Percentiles rank a stretch among this genome's conserved stretches.
phyloP scores from a whole-genome alignment of 2,888 invertebrate species.

The Podabrus alpinus region DNA sequence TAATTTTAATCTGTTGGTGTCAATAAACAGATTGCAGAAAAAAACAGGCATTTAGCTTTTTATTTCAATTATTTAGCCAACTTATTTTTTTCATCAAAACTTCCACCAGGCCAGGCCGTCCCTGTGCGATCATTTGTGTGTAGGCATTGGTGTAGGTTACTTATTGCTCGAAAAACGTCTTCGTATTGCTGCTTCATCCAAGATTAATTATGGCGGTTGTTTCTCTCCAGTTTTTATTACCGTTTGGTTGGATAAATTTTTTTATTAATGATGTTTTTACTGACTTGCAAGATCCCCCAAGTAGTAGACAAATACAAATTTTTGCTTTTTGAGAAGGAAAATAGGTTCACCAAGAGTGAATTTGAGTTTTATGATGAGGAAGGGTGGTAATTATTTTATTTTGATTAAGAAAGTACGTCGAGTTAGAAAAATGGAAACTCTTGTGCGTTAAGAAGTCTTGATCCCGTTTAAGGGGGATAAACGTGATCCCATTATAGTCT shows the following conservation, averaged over 20 bases:
- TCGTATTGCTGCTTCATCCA: not conserved
- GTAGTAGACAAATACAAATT: not conserved
- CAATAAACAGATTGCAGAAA: too few relatives aligned
- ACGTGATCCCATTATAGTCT: constrained; percentile 58
- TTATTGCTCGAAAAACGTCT: not conserved
- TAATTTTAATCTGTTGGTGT: too few relatives aligned
- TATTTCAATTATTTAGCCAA: too few relatives aligned
- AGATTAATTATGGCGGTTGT: not conserved
- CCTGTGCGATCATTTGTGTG: too few relatives aligned
- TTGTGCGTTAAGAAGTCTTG: constrained; percentile 51
- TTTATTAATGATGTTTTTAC: not conserved
- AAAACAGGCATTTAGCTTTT: too few relatives aligned
- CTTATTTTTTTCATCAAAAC: too few relatives aligned
- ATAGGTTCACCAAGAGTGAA: not conserved
- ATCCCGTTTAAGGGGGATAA: constrained; percentile 56
- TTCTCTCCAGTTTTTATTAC: not conserved
- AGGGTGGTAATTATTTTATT: not conserved
- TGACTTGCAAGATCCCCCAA: not conserved
- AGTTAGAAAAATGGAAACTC: constrained; percentile 46
- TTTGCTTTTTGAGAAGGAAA: not conserved
- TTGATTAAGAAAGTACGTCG: not conserved
- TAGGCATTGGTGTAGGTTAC: too few relatives aligned
- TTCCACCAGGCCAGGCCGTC: too few relatives aligned
- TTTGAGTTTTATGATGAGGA: not conserved
- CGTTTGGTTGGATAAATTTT: not conserved